Conservation (phyloP, 2,113 vertebrate genomes). For the Sylvilagus bachmani region DNA sequence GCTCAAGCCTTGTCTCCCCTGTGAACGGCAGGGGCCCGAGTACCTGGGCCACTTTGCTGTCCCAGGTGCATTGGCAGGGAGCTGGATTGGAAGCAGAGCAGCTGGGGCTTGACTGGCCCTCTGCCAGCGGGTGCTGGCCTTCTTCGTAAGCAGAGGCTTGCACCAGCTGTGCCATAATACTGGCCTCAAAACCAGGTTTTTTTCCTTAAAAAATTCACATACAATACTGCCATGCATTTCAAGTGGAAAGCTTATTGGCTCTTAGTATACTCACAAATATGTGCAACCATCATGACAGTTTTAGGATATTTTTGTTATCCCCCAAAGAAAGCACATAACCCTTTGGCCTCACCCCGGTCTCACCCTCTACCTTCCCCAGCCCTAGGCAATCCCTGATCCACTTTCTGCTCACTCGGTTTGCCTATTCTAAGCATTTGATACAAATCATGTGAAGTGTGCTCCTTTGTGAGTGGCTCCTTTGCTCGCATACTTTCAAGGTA, state of each 20-base stretch:
- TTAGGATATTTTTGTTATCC: constrained; percentile 3
- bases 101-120: no score
- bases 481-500: not conserved
- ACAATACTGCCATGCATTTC: not conserved
- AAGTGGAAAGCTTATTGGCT: not conserved
- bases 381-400: not conserved
- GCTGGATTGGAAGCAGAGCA: no score
- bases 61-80: no score
- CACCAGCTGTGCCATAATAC: no score
- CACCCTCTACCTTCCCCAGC: not conserved
- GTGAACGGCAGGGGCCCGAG: no score
- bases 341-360: not conserved
- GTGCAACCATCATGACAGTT: not conserved
- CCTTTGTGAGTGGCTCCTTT: not conserved
- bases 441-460: not conserved
- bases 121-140: no score
- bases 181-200: no score
- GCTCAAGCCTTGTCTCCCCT: no score
- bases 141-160: no score
- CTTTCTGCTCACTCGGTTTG: not conserved
- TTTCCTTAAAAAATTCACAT: not conserved
- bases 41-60: no score
- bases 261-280: not conserved
- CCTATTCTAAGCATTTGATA: not conserved
- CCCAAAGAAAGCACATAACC: not conserved